Base-by-base conservation (phyloP, 2,797 vertebrate genomes). In the Siniperca obscura region DNA sequence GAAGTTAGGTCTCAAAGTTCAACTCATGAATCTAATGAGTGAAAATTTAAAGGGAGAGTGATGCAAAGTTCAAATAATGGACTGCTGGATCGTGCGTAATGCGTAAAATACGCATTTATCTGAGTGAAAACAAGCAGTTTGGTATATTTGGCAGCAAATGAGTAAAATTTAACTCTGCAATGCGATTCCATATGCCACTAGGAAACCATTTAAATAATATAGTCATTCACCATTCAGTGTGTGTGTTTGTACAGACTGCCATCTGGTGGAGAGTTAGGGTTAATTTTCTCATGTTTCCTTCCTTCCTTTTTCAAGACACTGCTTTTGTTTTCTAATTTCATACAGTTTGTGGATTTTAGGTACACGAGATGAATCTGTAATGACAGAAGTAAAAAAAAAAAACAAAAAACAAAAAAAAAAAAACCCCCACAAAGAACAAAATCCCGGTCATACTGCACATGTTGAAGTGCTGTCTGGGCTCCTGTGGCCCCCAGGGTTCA, bases 1-100 rank as follows among this genome's bases (percentile, higher is more conserved):
- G 3, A 30, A 11, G 9, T 11, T 11, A 22, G 16, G 91, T 85
- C 73, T 92, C 94, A 94, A 95, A 94, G 93, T 90, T 91, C 93
- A 94, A 40, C 67, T 25, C 38, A 53, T 65, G 48, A 42, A 30
- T 34, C 19, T 21, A n/a, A 48, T 48, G 52, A 57, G 72, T 14
- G 50, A 8, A 11, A 9, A 10, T 70, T 86, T 83, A 74, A 83
- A 79, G 30, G 70, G 13, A 50, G 69, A 42, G 59, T 1, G 22
- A 21, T 16, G n/a, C 17, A 59, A 60, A 16, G 21, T 36, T 59
- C 34, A 36, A 11, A 7, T 38, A 11, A 25, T 17, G 8, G n/a
- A 30, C 21, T 12, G 19, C 5, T 34, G 34, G 36, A 6, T 59
- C 1, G 8, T 34, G 61, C 73, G 22, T 77, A 40, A 55, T 55